Base-by-base conservation (phyloP, 1,140 invertebrate species). In the Penaeus indicus region DNA sequence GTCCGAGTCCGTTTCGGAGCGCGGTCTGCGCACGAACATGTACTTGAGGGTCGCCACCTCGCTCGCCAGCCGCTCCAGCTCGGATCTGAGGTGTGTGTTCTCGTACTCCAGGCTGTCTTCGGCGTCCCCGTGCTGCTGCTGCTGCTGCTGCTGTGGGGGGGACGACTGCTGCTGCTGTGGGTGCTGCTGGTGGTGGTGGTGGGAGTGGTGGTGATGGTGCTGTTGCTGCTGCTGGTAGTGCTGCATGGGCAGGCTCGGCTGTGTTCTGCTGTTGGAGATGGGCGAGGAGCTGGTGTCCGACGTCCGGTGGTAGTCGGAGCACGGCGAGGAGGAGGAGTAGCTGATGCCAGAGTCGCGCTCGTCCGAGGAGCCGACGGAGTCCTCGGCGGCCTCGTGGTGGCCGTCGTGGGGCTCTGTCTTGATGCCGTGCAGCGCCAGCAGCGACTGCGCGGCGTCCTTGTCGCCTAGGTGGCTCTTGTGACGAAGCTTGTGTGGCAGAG, bases 391-490 rank as follows among this genome's bases (percentile, higher is more conserved):
- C 16, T 88, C 88, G 21, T 79, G 80, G 21, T 89, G 83, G 54
- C 78, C 84, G 22, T 90, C 90, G 18, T 72, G 42, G 7, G 91
- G 91, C 78, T 91, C 91, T 22, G 88, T 67, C 78, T 91, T 91
- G 69, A 91, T 90, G 21, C 83, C 82, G n/a, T 87, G 84, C n/a
- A 91, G 84, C 21, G 86, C 81, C 22, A 90, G 85, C 61, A 86
- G 82, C 38, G 89, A 85, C 38, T 89, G 89, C 19, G 90, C 86
- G 19, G 90, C 88, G 61, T 91, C 88, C 60, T 90, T 91, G 92
- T 97, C 96, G 0, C 96, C 96, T 75, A 97, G 94, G 91, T 97
- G 96, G n/a, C 96, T 96, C 92, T 98, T 98, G 94, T 98, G 97
- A 90, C 97, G 95, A 83, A 98, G 94, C 92, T 98, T 98, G 91